Base-by-base conservation (phyloP, 2,888 invertebrate species). In the Phasia obesa region DNA sequence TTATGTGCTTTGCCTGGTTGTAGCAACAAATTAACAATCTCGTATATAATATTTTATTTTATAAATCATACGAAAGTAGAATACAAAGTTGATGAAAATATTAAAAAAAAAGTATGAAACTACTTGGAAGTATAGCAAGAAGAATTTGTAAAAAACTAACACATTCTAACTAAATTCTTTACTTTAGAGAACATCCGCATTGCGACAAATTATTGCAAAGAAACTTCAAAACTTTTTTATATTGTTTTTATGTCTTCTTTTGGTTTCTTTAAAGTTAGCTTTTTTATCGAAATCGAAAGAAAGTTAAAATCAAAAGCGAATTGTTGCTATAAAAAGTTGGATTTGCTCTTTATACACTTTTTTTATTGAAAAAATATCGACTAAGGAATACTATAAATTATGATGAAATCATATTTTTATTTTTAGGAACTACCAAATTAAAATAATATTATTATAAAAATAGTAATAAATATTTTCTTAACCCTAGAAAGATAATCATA, bases 151-250 rank as follows among this genome's bases (percentile, higher is more conserved):
- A n/a, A 55, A 53, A 65, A 47, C 38, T 27, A 31, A 64, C 53
- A 38, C 49, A 71, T 31, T 59, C 71, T 53, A 38, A 71, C 44
- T 51, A 83, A 80, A 62, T 65, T 62, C 23, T 62, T 49, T 47
- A 62, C 31, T 51, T 15, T 44, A 64, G 57, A 81, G 73, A 85
- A 81, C 84, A 86, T 85, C 87, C 86, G 87, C 86, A 87, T 81
- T 87, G 87, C 87, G 86, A 86, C 86, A 87, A 85, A 86, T 87
- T 87, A 87, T 85, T 85, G 85, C 85, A 85, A 74, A 84, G 81
- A 84, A 84, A 59, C 65, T 79, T 60, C 60, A 38, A 78, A 11
- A 35, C 35, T 35, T 35, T 70, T 73, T 69, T 25, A 47, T 74
- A 44, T 57, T 47, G 3, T 21, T 57, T 73, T 74, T 71, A 79